Evolutionary conservation across 2,113 vertebrate species (phyloP).

Genomic region (Cephalopterus ornatus): DNA sequence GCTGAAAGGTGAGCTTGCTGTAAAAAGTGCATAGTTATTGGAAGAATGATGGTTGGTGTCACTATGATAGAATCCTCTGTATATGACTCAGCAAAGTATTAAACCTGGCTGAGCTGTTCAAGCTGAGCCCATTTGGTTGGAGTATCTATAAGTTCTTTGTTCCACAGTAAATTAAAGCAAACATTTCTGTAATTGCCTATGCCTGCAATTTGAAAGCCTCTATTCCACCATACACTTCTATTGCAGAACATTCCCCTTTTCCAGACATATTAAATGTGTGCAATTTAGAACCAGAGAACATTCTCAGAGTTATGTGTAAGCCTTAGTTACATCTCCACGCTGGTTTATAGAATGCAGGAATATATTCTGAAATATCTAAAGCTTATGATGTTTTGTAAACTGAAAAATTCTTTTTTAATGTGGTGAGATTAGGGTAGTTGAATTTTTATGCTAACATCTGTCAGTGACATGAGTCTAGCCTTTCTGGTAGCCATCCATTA

Average conservation of each 20-base stretch:
- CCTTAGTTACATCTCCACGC: background rate
- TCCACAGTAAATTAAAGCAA: background rate
- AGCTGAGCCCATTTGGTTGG: background rate
- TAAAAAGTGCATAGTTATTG: background rate
- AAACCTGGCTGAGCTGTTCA: background rate
- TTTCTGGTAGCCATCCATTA: background rate
- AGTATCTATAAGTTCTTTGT: background rate
- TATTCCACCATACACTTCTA: background rate
- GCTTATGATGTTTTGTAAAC: background rate
- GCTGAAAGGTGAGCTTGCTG: background rate
- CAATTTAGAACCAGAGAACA: background rate
- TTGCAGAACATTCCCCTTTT: background rate
- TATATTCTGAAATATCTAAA: background rate
- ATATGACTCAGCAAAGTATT: background rate
- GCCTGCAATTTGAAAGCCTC: background rate
- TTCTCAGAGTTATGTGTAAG: background rate
- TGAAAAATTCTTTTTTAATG: background rate
- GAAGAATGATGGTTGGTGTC: background rate
- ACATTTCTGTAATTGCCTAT: background rate
- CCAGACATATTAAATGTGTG: background rate
- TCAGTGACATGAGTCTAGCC: background rate
- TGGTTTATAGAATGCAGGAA: background rate
- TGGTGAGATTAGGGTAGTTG: background rate
- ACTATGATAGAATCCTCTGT: background rate
- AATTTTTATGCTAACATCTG: slow-evolving; percentile 37